Percentiles rank a stretch among this genome's conserved stretches.
These are phyloP conservation scores for Hylomyscus alleni DNA, from an alignment of 2,797 vertebrate genomes.

Conservation along the genomic window DNA sequence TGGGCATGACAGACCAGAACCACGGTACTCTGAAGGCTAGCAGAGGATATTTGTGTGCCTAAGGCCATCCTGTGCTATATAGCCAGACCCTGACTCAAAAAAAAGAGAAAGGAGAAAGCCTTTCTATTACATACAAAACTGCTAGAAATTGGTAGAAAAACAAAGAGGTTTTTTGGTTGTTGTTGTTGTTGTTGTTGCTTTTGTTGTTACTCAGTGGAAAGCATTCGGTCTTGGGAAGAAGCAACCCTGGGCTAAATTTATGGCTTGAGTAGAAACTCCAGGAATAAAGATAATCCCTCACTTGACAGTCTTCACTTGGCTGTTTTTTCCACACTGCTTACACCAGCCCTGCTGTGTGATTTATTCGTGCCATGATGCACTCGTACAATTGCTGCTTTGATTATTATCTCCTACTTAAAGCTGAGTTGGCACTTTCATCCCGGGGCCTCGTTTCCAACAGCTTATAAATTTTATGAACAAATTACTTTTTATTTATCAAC, in stretches of 20 bases:
- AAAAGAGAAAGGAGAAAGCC: not conserved
- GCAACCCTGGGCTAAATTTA: constrained; percentile 61
- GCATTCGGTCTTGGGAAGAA: constrained; percentile 24
- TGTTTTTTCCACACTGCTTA: constrained; percentile 68
- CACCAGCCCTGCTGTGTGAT: constrained; percentile 59
- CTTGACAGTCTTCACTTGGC: constrained; percentile 65
- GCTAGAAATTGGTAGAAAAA: not conserved
- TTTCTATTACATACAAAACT: constrained; percentile 13
- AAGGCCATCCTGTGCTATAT: not conserved
- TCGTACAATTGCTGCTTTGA: constrained; percentile 76
- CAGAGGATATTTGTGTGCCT: not conserved
- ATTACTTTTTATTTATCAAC: constrained; percentile 85
- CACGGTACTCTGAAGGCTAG: not conserved
- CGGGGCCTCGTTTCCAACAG: constrained; percentile 66
- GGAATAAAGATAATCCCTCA: constrained; percentile 71
- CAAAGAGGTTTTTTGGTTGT: not conserved
- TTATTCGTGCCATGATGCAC: constrained; percentile 75
- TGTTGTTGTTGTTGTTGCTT: not conserved
- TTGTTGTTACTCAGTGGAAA: not conserved
- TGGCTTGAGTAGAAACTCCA: constrained; percentile 58
- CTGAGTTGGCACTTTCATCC: constrained; percentile 83
- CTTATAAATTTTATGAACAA: constrained; percentile 84
- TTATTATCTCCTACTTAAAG: constrained; percentile 80
- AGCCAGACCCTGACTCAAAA: not conserved
- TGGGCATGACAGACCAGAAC: not conserved